Evolutionary conservation across 2,113 vertebrate species (phyloP), one percentile per base, ranked within the genome.

Genomic region (Toxotes jaculatrix): DNA sequence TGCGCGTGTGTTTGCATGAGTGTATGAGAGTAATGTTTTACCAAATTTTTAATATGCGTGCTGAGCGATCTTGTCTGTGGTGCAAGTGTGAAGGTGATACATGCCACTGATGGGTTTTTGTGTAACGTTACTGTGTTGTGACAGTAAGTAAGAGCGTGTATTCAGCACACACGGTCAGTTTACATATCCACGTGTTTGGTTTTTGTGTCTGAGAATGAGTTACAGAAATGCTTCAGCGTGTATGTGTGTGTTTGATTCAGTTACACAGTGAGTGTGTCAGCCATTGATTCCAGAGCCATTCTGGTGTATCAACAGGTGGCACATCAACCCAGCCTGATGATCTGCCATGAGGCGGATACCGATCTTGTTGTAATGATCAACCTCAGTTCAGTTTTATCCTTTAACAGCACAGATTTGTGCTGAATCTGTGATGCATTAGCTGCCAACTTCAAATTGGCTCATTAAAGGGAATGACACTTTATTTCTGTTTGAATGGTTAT

Each of bases 291-390:
- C 60, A 9, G 55, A 56, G 32, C 49, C 3, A 38, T 60, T 74
- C 68, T 36, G 73, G n/a, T 57, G 27, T 8, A 40, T 76, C 31
- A 21, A 66, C 73, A 72, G 74, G 74, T 78, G 74, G 65, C 45
- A n/a, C 56, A 47, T 76, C 34, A 63, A n/a, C 42, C 43, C 47
- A 4, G 36, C 14, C 10, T 49, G 49, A 64, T 74, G 34, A 42
- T 51, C 51, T 62, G 17, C 59, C 59, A 61, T 23, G 3, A 51
- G 49, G 42, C 31, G 23, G 72, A 69, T 63, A 27, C 60, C 13
- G 47, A 60, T 53, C 55, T 66, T 43, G 19, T 40, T 85, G 5
- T 57, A 84, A 70, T 32, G n/a, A 82, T 71, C 61, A 51, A 60
- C 42, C 63, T 66, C 38, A 7, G 45, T 57, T 19, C 16, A 43